Base-by-base conservation (phyloP, 2,888 invertebrate genomes). In the Ptilodon capucinus region DNA sequence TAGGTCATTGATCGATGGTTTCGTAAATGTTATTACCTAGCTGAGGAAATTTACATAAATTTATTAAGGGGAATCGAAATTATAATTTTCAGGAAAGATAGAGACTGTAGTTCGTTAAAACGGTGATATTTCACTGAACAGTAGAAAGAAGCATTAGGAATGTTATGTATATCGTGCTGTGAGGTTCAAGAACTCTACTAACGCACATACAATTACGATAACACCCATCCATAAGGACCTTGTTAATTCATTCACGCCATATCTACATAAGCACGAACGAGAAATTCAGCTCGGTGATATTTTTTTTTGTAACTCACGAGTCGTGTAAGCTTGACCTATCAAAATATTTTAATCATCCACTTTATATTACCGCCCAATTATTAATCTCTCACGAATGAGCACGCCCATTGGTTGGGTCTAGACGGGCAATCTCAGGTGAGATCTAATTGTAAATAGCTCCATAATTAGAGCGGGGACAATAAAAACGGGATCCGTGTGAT, bases 351-450 rank as follows among this genome's bases (percentile, higher is more conserved):
- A 86, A 84, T 82, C 79, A 78, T 81, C 73, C 69, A 77, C 71
- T 80, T 80, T 74, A 79, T 72, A 76, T 73, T 76, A 65, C 73
- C 73, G 79, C 72, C 81, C 81, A 81, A 86, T 83, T 77, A 85
- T 86, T 86, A 88, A 87, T 86, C 86, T 86, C 78, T 75, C 84
- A 85, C 84, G 85, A 86, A 86, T 74, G 70, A 75, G 77, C 68
- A 71, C 76, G 77, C 76, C 74, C 76, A 76, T 68, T 71, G 67
- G 71, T 68, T 46, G 44, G 78, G 85, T 85, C 85, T 86, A 83
- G 84, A 85, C 84, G 65, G 47, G 56, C 76, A 84, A 88, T 87
- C 88, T 85, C 76, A 76, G 79, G 77, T 79, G 67, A 83, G 80
- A 88, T 88, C 86, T 86, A 66, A 75, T 79, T 77, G 60, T 73